Conservation (phyloP, 1,140 invertebrate genomes). For the Leptopilina boulardi region DNA sequence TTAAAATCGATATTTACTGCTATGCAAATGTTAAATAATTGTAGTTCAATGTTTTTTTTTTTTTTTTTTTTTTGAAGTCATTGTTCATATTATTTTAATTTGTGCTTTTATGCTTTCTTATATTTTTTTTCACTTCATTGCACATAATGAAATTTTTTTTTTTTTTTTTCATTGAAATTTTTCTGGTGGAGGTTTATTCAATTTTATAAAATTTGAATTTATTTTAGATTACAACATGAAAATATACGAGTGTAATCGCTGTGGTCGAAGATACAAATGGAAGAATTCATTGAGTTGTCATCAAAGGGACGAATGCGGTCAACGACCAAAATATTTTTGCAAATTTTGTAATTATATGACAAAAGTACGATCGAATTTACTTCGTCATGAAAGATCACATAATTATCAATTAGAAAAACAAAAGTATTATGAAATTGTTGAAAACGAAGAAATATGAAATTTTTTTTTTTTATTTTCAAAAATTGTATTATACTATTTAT, state of each 20-base stretch:
- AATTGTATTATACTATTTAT: too few relatives aligned
- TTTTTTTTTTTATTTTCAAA: too few relatives aligned
- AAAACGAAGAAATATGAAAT: background rate
- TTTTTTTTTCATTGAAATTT: slow-evolving; percentile 49
- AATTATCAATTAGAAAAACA: slow-evolving; percentile 41
- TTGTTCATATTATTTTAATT: too few relatives aligned
- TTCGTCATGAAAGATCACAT: slow-evolving; percentile 54
- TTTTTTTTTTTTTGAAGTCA: background rate
- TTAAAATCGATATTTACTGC: background rate
- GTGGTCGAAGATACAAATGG: slow-evolving; percentile 79
- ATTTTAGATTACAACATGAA: slow-evolving; percentile 42
- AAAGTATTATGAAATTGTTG: background rate
- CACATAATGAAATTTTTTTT: background rate
- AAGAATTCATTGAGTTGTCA: slow-evolving; percentile 77
- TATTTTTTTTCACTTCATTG: background rate
- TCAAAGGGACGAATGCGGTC: slow-evolving; percentile 68
- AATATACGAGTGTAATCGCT: slow-evolving; percentile 73
- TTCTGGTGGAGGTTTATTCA: slow-evolving; percentile 11
- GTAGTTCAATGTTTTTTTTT: background rate
- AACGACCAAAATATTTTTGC: slow-evolving; percentile 71
- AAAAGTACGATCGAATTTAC: slow-evolving; percentile 53
- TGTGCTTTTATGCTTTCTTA: background rate
- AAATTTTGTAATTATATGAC: slow-evolving; percentile 66
- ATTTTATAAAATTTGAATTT: slow-evolving; percentile 22
- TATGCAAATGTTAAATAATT: background rate